Percentiles rank a stretch among this genome's conserved stretches.
Evolutionary conservation across 2,888 invertebrate genomes (phyloP).

Genomic region (Troides helena): DNA sequence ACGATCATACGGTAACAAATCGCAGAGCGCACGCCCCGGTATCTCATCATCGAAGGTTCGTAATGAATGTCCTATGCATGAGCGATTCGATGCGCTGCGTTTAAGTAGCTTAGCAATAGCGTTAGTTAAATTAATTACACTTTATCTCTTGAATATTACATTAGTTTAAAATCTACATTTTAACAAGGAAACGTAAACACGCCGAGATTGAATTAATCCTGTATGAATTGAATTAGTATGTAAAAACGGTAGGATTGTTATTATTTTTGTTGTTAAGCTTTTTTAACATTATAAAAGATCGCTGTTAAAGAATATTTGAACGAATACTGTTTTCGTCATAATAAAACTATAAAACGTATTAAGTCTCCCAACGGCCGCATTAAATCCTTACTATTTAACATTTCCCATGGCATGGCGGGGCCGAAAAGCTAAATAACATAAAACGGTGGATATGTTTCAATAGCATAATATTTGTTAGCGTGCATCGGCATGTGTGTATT

Average conservation of each 20-base stretch:
- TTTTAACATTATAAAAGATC: background rate
- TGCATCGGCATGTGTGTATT: constrained; percentile 34
- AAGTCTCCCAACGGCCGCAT: background rate
- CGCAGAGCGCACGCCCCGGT: constrained; percentile 22
- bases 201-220: background rate
- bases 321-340: background rate
- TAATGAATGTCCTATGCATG: constrained; percentile 26
- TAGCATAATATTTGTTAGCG: constrained; percentile 26
- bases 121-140: constrained; percentile 19
- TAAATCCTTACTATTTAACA: background rate
- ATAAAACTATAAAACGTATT: background rate
- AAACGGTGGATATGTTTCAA: constrained; percentile 20
- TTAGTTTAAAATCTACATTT: constrained; percentile 9
- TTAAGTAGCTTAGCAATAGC: constrained; percentile 12
- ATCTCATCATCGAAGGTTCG: constrained; percentile 28
- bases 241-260: constrained; percentile 3
- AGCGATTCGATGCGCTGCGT: constrained; percentile 17
- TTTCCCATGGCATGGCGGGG: background rate
- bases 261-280: constrained; percentile 6
- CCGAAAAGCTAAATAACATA: constrained; percentile 7
- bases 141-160: constrained; percentile 17
- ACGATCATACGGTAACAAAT: constrained; percentile 48
- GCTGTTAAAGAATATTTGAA: background rate
- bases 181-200: constrained; percentile 6
- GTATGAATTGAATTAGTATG: constrained; percentile 11